Base-by-base conservation (phyloP, 2,888 invertebrate species). In the Ecliptopera silaceata region DNA sequence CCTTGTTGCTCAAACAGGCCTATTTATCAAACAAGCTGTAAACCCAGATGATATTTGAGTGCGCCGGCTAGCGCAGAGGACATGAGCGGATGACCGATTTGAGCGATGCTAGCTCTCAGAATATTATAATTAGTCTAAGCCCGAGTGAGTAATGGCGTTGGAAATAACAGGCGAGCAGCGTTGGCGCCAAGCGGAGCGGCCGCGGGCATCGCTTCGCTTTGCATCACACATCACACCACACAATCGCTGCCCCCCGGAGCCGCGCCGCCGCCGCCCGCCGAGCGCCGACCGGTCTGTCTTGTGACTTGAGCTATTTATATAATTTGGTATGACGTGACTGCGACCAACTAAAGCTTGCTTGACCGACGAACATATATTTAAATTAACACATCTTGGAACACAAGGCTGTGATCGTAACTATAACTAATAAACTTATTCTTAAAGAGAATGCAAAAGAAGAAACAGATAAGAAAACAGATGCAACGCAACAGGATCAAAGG, bases 51-150 rank as follows among this genome's bases (percentile, higher is more conserved):
- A 61, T 66, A 65, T 66, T 62, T 58, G 59, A 56, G 57, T 58
- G 56, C 36, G 32, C 13, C 20, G 12, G 29, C 31, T 11, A 52
- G 52, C 49, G 53, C 51, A 56, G 65, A 65, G 71, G 69, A 74
- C 72, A 72, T 66, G 72, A 77, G 75, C 80, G 80, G 80, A 80
- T 80, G 79, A 77, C 75, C 74, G 79, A 54, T 59, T 50, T 59
- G 54, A 55, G 59, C 59, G 54, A 79, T 79, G 79, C 76, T 80
- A 79, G 83, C 84, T 80, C 81, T 78, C 80, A 72, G 80, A 80
- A 82, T 88, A 86, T 89, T 90, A 90, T 88, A 90, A 91, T 91
- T 91, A 91, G 89, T 87, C 73, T 82, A 82, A 81, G 87, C 82
- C 74, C 75, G 81, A 77, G 86, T 91, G 90, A 90, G 88, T 88